A percentile compares a stretch with the other conserved stretches of the same genome.
These are phyloP conservation scores for Empis livida DNA, from an alignment of 2,888 invertebrate species.

Conservation along the genomic window DNA sequence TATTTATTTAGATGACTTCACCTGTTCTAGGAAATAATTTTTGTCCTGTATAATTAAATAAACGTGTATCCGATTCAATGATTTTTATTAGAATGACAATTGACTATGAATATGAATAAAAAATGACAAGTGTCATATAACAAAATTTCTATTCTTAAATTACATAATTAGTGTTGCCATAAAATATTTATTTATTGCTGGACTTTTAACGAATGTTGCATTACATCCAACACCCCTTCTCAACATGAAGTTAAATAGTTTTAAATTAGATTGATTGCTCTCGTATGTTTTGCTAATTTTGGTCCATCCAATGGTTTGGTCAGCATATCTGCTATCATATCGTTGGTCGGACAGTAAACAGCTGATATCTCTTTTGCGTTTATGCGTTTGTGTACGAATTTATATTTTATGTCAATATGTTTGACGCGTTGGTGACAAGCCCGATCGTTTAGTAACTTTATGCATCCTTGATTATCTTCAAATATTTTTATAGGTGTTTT, in stretches of 20 bases:
- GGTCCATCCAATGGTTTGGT: conserved; percentile 1
- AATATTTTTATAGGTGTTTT: neutral
- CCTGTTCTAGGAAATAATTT: no score
- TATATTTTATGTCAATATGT: neutral
- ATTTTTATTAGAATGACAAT: no score
- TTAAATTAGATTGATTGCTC: neutral
- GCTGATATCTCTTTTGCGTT: neutral
- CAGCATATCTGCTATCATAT: conserved; percentile 1
- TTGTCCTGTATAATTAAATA: no score
- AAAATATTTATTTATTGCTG: no score
- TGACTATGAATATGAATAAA: no score
- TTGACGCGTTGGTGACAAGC: neutral
- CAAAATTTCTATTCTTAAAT: no score
- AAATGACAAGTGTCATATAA: no score
- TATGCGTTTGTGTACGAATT: neutral
- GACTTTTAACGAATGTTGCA: neutral
- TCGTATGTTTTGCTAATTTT: neutral
- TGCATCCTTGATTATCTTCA: neutral
- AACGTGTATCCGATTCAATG: no score
- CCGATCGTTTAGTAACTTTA: neutral
- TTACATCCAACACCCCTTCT: conserved; percentile 1
- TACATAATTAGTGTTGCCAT: no score
- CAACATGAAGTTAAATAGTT: neutral
- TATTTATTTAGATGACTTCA: no score
- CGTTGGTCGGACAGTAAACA: neutral